phyloP scores from a whole-genome alignment of 2,113 vertebrate genomes.

The Polypterus bichir region DNA sequence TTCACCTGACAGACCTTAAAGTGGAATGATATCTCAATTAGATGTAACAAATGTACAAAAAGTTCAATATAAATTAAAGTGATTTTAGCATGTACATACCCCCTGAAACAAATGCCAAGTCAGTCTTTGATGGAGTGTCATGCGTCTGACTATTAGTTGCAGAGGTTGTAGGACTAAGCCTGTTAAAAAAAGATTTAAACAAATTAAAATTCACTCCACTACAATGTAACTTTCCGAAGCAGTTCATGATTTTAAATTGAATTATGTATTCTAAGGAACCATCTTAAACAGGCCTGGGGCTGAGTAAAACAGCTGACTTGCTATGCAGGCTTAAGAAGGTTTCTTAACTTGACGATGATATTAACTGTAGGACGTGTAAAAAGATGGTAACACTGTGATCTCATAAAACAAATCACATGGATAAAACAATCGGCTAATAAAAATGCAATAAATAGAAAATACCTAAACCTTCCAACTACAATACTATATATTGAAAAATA shows the following conservation, averaged over 20 bases:
- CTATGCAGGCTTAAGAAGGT: too few species aligned
- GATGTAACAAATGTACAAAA: neutral
- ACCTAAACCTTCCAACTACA: too few species aligned
- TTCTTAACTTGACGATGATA: too few species aligned
- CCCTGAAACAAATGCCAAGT: constrained; percentile 50
- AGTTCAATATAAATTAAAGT: neutral
- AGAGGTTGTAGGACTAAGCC: constrained; percentile 64
- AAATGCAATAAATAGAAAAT: too few species aligned
- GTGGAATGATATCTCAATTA: neutral
- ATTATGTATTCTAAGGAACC: too few species aligned
- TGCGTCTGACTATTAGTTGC: constrained; percentile 55
- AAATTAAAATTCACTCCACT: neutral
- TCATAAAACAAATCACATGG: too few species aligned
- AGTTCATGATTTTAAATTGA: neutral
- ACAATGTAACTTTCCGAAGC: neutral
- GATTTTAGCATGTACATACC: constrained; percentile 31
- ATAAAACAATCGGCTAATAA: too few species aligned
- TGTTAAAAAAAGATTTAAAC: constrained; percentile 25
- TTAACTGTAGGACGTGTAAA: too few species aligned
- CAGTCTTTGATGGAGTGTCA: constrained; percentile 53
- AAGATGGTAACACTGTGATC: too few species aligned
- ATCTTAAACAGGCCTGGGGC: too few species aligned
- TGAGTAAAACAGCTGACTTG: too few species aligned
- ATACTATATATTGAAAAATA: too few species aligned
- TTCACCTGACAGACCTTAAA: constrained; percentile 54